These are phyloP conservation scores for Dromaius novaehollandiae DNA, from an alignment of 2,113 vertebrate species.

Conservation along the genomic window DNA sequence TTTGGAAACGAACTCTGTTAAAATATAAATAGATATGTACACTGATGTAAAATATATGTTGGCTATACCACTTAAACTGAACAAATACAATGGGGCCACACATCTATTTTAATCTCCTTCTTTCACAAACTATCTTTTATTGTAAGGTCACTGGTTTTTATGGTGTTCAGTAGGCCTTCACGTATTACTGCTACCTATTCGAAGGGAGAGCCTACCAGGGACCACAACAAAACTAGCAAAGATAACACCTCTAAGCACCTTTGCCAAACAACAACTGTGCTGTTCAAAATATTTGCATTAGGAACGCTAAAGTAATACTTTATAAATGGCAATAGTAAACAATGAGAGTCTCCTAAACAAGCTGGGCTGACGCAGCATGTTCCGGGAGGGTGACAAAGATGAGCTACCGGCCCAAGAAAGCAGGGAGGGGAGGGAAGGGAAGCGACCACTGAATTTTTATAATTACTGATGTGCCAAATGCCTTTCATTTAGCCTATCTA, in stretches of 20 bases:
- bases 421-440: too few species aligned
- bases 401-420: too few species aligned
- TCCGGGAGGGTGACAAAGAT: too few species aligned
- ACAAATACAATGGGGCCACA: rapidly evolving
- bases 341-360: rapidly evolving
- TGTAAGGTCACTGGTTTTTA: not conserved
- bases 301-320: rapidly evolving
- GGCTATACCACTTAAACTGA: not conserved
- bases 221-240: rapidly evolving
- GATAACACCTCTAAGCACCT: not conserved
- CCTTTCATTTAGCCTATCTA: too few species aligned
- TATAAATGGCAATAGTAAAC: rapidly evolving
- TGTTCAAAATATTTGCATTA: not conserved
- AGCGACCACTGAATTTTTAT: too few species aligned
- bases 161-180: not conserved
- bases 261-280: rapidly evolving
- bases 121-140: not conserved
- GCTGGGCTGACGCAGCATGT: rapidly evolving
- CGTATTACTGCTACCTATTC: rapidly evolving
- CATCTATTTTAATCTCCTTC: not conserved
- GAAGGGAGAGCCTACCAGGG: rapidly evolving
- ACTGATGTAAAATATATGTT: rapidly evolving
- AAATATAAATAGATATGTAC: not conserved
- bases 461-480: too few species aligned
- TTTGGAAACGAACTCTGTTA: not conserved